Evolutionary conservation across 92 coral and sea anemone species (phyloP).

Genomic region (Zoanthus sociatus): DNA sequence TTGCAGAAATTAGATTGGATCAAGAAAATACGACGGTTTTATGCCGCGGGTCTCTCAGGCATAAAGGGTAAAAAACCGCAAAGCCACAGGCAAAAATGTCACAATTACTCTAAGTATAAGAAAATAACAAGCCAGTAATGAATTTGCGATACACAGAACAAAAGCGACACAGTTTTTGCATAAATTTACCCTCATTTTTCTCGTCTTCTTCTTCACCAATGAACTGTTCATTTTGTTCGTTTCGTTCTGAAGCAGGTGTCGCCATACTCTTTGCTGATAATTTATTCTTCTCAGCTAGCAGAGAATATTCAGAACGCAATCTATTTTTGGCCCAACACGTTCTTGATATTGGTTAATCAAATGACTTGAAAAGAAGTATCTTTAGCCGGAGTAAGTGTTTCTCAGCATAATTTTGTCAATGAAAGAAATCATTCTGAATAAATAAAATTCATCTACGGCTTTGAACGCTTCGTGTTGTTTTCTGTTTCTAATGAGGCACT

Average conservation of each 20-base stretch:
- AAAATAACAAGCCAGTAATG: slow-evolving; percentile 12
- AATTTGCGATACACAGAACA: background rate
- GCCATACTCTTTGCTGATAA: slow-evolving; percentile 52
- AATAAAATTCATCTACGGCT: background rate
- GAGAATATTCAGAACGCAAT: background rate
- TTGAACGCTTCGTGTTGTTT: background rate
- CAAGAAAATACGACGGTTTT: background rate
- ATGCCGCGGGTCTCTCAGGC: background rate
- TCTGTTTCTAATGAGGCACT: slow-evolving; percentile 8
- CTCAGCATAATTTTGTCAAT: background rate
- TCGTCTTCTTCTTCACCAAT: slow-evolving; percentile 60
- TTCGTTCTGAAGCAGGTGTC: slow-evolving; percentile 50
- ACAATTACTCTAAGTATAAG: background rate
- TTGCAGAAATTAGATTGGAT: slow-evolving; percentile 1
- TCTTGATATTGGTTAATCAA: slow-evolving; percentile 30
- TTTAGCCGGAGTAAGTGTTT: background rate
- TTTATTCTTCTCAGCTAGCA: background rate
- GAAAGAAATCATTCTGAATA: background rate
- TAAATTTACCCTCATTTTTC: slow-evolving; percentile 1
- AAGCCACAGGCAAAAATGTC: slow-evolving; percentile 13
- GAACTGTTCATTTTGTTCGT: slow-evolving; percentile 55
- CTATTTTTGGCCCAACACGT: background rate
- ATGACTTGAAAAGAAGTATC: background rate
- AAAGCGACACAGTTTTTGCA: background rate
- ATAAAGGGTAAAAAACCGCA: slow-evolving; percentile 26